Percentiles rank a stretch among this genome's conserved stretches.
These are phyloP conservation scores for Trissolcus basalis DNA, from an alignment of 1,140 invertebrate species.

Conservation along the genomic window DNA sequence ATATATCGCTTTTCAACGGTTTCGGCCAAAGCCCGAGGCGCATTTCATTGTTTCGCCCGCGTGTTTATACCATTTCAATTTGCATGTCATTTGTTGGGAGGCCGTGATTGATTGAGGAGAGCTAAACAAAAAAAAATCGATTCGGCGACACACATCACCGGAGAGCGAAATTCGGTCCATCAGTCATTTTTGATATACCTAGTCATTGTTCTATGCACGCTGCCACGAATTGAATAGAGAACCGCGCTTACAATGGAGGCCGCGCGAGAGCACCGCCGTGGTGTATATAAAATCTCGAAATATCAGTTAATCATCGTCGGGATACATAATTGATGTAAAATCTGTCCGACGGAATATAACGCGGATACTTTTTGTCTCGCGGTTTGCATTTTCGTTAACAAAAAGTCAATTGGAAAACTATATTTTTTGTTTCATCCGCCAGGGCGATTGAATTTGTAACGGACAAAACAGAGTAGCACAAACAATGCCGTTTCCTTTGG, in stretches of 20 bases:
- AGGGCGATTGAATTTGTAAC: too few species aligned
- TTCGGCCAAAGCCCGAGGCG: too few species aligned
- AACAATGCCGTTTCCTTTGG: too few species aligned
- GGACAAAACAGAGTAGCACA: too few species aligned
- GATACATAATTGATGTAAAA: conserved; percentile 9
- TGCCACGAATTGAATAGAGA: conserved; percentile 16
- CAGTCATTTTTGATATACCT: conserved; percentile 21
- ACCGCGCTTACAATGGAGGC: conserved; percentile 21
- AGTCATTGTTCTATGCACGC: conserved; percentile 9
- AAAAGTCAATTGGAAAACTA: too few species aligned
- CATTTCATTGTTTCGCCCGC: too few species aligned
- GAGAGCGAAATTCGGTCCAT: conserved; percentile 5
- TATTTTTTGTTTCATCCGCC: too few species aligned
- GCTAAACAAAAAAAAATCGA: conserved; percentile 9
- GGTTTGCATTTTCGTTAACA: too few species aligned
- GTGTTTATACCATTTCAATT: conserved; percentile 32
- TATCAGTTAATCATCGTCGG: conserved; percentile 9
- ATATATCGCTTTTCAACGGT: conserved; percentile 1
- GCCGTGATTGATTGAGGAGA: conserved; percentile 5
- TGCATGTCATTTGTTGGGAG: conserved; percentile 12
- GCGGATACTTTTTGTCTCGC: too few species aligned
- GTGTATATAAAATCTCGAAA: background rate
- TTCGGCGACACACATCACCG: background rate
- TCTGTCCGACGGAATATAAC: background rate
- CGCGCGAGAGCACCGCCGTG: background rate